Evolutionary conservation across 1,140 invertebrate genomes (phyloP).

Genomic region (Drosophila repleta): DNA sequence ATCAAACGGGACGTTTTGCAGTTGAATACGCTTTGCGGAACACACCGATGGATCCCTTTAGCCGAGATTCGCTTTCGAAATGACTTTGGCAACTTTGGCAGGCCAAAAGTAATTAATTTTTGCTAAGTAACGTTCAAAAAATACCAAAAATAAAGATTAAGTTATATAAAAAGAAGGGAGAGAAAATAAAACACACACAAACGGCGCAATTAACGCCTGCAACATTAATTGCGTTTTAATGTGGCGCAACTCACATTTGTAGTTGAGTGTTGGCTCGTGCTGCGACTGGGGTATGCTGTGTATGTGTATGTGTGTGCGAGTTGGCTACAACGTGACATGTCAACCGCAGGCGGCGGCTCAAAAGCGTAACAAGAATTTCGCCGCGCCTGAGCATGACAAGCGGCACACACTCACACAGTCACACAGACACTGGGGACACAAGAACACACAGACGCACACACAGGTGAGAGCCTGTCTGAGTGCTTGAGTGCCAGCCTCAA

Average conservation of each 20-base stretch:
- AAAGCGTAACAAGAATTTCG: constrained; percentile 73
- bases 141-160: background rate
- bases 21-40: constrained; percentile 20
- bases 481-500: constrained; percentile 68
- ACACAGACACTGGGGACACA: constrained; percentile 8
- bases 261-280: constrained; percentile 3
- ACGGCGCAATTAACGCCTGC: constrained; percentile 71
- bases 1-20: background rate
- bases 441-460: constrained; percentile 25
- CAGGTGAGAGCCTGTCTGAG: constrained; percentile 34
- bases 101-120: constrained; percentile 70
- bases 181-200: background rate
- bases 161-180: constrained; percentile 8
- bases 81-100: constrained; percentile 50
- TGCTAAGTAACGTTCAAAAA: constrained; percentile 40
- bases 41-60: constrained; percentile 1
- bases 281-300: background rate
- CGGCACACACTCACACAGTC: constrained; percentile 14
- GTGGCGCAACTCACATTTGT: constrained; percentile 19
- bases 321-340: constrained; percentile 61
- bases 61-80: constrained; percentile 31
- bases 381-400: constrained; percentile 57
- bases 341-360: constrained; percentile 75
- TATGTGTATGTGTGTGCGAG: background rate
- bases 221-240: constrained; percentile 80